Percentiles rank a stretch among this genome's conserved stretches.
phyloP scores from a whole-genome alignment of 2,888 invertebrate species.

The Neoscelio sp. region DNA sequence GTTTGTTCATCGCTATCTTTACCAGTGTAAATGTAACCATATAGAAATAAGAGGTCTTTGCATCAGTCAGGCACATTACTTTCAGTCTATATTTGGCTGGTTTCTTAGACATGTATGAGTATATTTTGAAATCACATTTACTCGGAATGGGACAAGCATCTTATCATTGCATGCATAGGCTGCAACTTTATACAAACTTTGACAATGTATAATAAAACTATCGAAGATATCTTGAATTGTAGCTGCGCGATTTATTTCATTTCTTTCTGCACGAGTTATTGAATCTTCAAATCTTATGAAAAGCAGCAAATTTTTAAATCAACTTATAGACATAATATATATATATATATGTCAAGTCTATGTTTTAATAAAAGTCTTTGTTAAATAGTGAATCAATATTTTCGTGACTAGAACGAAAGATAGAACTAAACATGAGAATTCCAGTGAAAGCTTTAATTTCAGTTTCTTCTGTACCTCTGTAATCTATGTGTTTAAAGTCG shows the following conservation, averaged over 20 bases:
- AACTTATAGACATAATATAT: too few relatives aligned
- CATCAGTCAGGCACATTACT: constrained; percentile 59
- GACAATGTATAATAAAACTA: constrained; percentile 3
- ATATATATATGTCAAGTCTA: too few relatives aligned
- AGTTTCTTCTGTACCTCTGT: constrained; percentile 9
- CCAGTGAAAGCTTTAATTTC: constrained; percentile 41
- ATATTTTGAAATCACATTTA: constrained; percentile 52
- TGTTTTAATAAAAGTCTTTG: too few relatives aligned
- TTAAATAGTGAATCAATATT: constrained; percentile 44
- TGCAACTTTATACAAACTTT: constrained; percentile 12
- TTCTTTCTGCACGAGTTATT: neutral
- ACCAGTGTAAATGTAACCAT: constrained; percentile 49
- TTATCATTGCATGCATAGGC: constrained; percentile 43
- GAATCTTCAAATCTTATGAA: constrained; percentile 37
- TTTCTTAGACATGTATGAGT: constrained; percentile 53
- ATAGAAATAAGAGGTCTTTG: constrained; percentile 46
- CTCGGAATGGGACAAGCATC: constrained; percentile 53
- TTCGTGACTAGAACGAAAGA: constrained; percentile 38
- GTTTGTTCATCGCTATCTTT: constrained; percentile 48
- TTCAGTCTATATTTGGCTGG: constrained; percentile 69
- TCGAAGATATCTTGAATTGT: constrained; percentile 14
- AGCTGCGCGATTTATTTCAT: constrained; percentile 5
- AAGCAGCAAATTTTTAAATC: too few relatives aligned
- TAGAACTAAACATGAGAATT: constrained; percentile 28
- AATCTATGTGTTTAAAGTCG: constrained; percentile 13